Evolutionary conservation across 1,140 invertebrate genomes (phyloP).

Genomic region (Camponotus vicinus): DNA sequence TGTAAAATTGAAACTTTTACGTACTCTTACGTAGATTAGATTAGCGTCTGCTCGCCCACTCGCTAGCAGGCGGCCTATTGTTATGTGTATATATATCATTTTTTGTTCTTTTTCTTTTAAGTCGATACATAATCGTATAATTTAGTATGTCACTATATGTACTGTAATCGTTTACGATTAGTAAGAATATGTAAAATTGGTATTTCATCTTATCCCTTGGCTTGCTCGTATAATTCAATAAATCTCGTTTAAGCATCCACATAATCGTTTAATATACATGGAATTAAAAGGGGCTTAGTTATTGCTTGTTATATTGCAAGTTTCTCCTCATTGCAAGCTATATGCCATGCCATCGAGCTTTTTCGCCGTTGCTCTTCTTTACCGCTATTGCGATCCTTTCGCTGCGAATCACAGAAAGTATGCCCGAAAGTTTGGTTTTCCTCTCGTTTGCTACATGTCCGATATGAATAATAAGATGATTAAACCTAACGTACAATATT

Average conservation of each 20-base stretch:
- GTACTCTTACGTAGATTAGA: slow-evolving; percentile 84
- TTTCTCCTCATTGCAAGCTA: slow-evolving; percentile 80
- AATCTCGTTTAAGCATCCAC: slow-evolving; percentile 84
- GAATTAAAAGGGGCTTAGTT: slow-evolving; percentile 85
- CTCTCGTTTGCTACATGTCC: slow-evolving; percentile 58
- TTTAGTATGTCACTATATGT: slow-evolving; percentile 85
- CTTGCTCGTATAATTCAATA: slow-evolving; percentile 81
- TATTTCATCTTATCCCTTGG: slow-evolving; percentile 81
- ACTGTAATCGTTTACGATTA: slow-evolving; percentile 85
- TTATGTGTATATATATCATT: slow-evolving; percentile 80
- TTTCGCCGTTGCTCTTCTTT: slow-evolving; percentile 48
- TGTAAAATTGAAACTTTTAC: slow-evolving; percentile 87
- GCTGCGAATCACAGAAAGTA: slow-evolving; percentile 74
- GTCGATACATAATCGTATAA: slow-evolving; percentile 84
- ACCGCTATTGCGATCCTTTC: slow-evolving; percentile 51
- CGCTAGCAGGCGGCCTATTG: slow-evolving; percentile 72
- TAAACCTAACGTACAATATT: slow-evolving; percentile 42
- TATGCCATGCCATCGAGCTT: slow-evolving; percentile 78
- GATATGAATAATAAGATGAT: slow-evolving; percentile 56
- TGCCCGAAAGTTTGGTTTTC: slow-evolving; percentile 61
- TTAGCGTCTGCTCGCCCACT: slow-evolving; percentile 79
- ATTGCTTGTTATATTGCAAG: slow-evolving; percentile 86
- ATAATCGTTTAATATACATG: slow-evolving; percentile 85
- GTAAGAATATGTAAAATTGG: slow-evolving; percentile 87
- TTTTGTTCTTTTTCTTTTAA: slow-evolving; percentile 79